Conservation (phyloP, 2,113 vertebrate species). For the Butorides virescens region DNA sequence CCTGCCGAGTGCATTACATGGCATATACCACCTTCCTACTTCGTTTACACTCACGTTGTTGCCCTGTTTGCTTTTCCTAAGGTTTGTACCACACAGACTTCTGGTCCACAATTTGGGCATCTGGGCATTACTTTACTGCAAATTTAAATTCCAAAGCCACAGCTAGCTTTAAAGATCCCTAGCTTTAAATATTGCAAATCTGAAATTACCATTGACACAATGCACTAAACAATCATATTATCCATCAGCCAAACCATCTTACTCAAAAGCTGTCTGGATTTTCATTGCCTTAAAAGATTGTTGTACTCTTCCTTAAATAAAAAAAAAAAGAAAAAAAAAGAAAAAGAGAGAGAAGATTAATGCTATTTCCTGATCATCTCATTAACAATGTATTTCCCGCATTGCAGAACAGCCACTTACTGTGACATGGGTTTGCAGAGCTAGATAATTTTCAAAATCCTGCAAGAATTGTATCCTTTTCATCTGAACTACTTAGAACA, state of each 20-base stretch:
- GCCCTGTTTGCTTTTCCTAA: not conserved
- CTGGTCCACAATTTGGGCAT: not conserved
- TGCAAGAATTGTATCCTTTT: constrained; percentile 13
- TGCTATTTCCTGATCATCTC: not conserved
- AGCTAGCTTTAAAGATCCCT: not conserved
- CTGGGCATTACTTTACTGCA: not conserved
- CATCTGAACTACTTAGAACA: not conserved
- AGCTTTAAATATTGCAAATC: not conserved
- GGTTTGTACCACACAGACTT: not conserved
- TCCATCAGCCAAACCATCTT: not conserved
- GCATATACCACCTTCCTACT: not conserved
- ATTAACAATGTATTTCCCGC: not conserved
- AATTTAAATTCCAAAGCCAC: not conserved
- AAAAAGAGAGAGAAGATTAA: not conserved
- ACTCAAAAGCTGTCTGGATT: not conserved
- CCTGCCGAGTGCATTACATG: not conserved
- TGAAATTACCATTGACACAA: not conserved
- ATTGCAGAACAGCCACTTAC: not conserved
- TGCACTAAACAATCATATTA: not conserved
- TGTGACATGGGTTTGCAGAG: not conserved
- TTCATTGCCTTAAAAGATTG: not conserved
- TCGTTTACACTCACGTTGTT: not conserved
- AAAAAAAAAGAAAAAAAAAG: not conserved
- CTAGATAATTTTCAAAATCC: not conserved
- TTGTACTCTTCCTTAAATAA: not conserved